phyloP scores from a whole-genome alignment of 2,113 vertebrate species.

The Ancistrus triradiatus region DNA sequence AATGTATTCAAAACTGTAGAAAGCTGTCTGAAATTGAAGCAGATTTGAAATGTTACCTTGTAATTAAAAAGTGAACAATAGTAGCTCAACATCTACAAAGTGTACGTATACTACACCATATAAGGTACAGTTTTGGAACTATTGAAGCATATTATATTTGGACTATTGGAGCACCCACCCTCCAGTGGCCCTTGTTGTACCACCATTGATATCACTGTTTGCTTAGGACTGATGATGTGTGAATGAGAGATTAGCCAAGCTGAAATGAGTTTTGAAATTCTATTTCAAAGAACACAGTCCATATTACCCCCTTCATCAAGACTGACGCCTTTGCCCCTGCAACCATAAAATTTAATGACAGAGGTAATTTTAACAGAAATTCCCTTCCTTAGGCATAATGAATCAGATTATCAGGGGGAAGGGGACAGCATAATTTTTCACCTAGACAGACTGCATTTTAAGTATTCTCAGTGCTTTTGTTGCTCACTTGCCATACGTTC shows the following conservation, averaged over 20 bases:
- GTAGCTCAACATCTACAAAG: too few species aligned
- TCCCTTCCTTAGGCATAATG: conserved; percentile 23
- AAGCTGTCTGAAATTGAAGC: too few species aligned
- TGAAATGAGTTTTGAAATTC: conserved; percentile 48
- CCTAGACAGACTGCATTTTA: conserved; percentile 11
- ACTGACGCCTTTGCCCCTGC: conserved; percentile 42
- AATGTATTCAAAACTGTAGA: too few species aligned
- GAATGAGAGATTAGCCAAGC: conserved; percentile 41
- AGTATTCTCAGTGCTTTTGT: not conserved
- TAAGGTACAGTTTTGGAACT: too few species aligned
- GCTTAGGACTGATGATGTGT: conserved; percentile 33
- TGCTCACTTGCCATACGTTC: not conserved
- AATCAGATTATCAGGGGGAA: conserved; percentile 19
- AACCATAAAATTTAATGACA: conserved; percentile 33
- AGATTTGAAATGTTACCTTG: too few species aligned
- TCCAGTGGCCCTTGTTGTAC: not conserved
- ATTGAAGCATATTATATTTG: too few species aligned
- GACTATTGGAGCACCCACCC: not conserved
- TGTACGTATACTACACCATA: too few species aligned
- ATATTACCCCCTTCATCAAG: conserved; percentile 35
- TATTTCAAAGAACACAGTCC: conserved; percentile 44
- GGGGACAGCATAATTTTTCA: conserved; percentile 22
- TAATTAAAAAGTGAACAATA: too few species aligned
- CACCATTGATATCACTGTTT: conserved; percentile 34
- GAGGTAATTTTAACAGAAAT: conserved; percentile 15